Conservation (phyloP, 2,113 vertebrate species). For the Burhinus bistriatus region DNA sequence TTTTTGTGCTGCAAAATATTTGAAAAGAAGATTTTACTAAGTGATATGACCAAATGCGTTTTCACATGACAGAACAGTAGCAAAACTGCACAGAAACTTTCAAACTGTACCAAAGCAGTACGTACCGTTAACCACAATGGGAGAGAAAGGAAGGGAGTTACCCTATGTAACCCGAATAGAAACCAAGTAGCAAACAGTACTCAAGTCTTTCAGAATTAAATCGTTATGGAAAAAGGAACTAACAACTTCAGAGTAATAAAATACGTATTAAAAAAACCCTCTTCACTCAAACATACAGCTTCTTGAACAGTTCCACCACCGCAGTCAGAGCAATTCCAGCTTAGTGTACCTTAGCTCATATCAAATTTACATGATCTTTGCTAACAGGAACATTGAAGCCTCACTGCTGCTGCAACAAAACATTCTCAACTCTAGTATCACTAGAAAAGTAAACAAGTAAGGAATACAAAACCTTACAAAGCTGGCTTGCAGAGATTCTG, state of each 20-base stretch:
- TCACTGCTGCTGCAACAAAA: background rate
- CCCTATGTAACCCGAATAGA: slow-evolving; percentile 37
- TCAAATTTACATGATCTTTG: background rate
- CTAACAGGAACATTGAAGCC: background rate
- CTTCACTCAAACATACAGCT: background rate
- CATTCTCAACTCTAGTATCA: background rate
- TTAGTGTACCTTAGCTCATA: background rate
- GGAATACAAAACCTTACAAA: background rate
- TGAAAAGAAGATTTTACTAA: background rate
- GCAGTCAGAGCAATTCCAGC: background rate
- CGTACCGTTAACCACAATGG: slow-evolving; percentile 20
- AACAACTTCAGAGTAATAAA: background rate
- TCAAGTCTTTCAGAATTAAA: background rate
- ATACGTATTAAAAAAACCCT: fast-evolving
- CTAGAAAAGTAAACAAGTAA: background rate
- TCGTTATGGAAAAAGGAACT: background rate
- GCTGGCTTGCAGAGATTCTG: background rate
- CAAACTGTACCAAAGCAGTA: background rate
- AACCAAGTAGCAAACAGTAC: slow-evolving; percentile 23
- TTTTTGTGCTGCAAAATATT: background rate
- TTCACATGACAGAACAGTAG: slow-evolving; percentile 19
- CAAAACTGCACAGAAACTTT: background rate
- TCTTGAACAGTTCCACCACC: background rate
- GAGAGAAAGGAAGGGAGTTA: slow-evolving; percentile 64
- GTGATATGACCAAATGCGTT: background rate